Evolutionary conservation across 2,113 vertebrate genomes (phyloP).

Genomic region (Gymnogyps californianus): DNA sequence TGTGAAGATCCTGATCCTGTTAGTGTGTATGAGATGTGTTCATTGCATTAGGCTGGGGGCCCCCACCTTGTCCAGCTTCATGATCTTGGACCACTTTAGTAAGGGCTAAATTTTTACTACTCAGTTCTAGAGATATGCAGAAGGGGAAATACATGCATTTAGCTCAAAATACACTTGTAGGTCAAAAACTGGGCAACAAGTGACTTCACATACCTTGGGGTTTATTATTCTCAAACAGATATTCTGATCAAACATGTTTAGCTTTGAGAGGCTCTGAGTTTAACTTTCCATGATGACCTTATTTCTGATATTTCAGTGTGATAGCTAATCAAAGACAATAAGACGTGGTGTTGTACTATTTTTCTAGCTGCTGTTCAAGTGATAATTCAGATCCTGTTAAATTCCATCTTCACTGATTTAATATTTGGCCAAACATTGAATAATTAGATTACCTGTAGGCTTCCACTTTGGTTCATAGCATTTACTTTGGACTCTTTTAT

Average conservation of each 20-base stretch:
- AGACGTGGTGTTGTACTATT: not conserved
- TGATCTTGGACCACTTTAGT: not conserved
- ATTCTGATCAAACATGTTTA: not conserved
- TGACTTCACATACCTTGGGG: not conserved
- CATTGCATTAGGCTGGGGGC: not conserved
- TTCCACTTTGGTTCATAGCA: not conserved
- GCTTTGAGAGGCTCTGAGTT: not conserved
- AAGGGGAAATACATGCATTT: not conserved
- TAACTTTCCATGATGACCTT: not conserved
- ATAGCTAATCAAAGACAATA: not conserved
- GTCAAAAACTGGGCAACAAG: not conserved
- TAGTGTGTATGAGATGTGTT: not conserved
- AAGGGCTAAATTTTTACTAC: not conserved
- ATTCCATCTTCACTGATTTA: not conserved
- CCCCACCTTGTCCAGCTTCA: not conserved
- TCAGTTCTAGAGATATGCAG: not conserved
- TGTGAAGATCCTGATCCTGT: not conserved
- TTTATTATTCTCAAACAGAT: not conserved
- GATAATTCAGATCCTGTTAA: not conserved
- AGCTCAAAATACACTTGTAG: not conserved
- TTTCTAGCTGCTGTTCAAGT: not conserved
- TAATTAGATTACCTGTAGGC: not conserved
- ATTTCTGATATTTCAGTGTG: not conserved
- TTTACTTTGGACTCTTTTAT: not conserved
- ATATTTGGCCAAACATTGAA: not conserved